phyloP scores from a whole-genome alignment of 64 coral and sea anemone genomes.

The Porites lutea region DNA sequence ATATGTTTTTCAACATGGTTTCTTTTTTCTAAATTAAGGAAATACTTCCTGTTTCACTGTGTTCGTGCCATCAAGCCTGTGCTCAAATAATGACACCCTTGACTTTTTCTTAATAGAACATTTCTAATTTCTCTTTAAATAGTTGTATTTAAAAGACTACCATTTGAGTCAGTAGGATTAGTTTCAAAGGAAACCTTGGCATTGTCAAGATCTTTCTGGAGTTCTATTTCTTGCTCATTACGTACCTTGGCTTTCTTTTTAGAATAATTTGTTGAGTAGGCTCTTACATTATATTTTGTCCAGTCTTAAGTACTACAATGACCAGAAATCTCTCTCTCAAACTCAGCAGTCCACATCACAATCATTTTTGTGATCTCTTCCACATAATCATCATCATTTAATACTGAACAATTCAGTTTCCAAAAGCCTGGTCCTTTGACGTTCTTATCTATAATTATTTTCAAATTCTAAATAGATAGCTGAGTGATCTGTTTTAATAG shows the following conservation, averaged over 20 bases:
- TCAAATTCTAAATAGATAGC: constrained; percentile 30
- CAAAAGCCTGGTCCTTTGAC: constrained; percentile 44
- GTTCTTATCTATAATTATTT: background rate
- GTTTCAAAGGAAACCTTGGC: background rate
- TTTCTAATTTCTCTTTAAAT: constrained; percentile 24
- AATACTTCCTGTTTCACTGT: constrained; percentile 47
- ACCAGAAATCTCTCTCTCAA: background rate
- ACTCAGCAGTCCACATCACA: background rate
- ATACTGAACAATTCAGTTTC: constrained; percentile 65
- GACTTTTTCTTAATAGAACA: constrained; percentile 18
- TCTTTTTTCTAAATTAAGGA: constrained; percentile 35
- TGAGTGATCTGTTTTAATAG: constrained; percentile 13
- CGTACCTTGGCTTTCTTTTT: constrained; percentile 35
- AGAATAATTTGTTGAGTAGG: constrained; percentile 24
- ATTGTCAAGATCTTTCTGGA: constrained; percentile 2
- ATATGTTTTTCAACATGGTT: constrained; percentile 7
- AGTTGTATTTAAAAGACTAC: background rate
- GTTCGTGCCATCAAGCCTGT: background rate
- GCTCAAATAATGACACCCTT: constrained; percentile 27
- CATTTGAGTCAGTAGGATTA: background rate
- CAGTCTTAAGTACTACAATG: constrained; percentile 37
- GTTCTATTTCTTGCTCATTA: background rate
- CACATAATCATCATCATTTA: constrained; percentile 40
- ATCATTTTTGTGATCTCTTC: constrained; percentile 39
- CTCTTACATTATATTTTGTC: constrained; percentile 55